Evolutionary conservation across 1,140 invertebrate species (phyloP).

Genomic region (Cyphomyrmex costatus): DNA sequence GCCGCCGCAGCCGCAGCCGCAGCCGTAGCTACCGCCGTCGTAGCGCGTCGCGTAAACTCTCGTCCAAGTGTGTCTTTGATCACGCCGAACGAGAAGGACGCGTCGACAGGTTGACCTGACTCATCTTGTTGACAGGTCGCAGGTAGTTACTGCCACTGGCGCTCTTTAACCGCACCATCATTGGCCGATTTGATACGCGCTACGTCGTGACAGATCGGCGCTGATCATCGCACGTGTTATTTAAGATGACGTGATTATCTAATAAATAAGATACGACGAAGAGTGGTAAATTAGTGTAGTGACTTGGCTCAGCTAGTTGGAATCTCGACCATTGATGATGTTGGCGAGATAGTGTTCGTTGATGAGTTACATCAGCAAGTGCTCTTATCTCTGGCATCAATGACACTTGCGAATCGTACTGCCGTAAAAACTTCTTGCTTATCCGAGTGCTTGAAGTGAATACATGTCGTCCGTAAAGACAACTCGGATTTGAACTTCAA

Average conservation of each 20-base stretch:
- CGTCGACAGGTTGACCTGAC: slow-evolving; percentile 45
- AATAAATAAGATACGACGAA: background rate
- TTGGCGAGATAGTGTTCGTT: slow-evolving; percentile 31
- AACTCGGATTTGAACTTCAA: background rate
- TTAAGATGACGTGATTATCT: slow-evolving; percentile 9
- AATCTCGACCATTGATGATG: background rate
- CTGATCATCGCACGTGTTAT: slow-evolving; percentile 42
- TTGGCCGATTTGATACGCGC: background rate
- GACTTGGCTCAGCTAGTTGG: slow-evolving; percentile 2
- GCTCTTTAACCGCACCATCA: background rate
- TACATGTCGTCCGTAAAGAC: background rate
- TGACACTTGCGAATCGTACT: slow-evolving; percentile 54
- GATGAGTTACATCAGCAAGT: slow-evolving; percentile 40
- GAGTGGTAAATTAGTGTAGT: slow-evolving; percentile 43
- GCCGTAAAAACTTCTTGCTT: background rate
- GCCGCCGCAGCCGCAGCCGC: slow-evolving; percentile 70
- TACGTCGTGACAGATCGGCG: slow-evolving; percentile 23
- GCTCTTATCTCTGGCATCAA: slow-evolving; percentile 18
- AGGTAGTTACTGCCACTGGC: slow-evolving; percentile 21
- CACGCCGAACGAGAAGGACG: slow-evolving; percentile 50
- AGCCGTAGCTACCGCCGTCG: slow-evolving; percentile 69
- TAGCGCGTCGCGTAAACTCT: slow-evolving; percentile 67
- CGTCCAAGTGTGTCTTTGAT: slow-evolving; percentile 64
- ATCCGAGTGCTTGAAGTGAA: background rate
- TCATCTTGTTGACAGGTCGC: slow-evolving; percentile 39